Evolutionary conservation across 2,888 invertebrate genomes (phyloP), one percentile per base, ranked within the genome.

Genomic region (Zele albiditarsus): DNA sequence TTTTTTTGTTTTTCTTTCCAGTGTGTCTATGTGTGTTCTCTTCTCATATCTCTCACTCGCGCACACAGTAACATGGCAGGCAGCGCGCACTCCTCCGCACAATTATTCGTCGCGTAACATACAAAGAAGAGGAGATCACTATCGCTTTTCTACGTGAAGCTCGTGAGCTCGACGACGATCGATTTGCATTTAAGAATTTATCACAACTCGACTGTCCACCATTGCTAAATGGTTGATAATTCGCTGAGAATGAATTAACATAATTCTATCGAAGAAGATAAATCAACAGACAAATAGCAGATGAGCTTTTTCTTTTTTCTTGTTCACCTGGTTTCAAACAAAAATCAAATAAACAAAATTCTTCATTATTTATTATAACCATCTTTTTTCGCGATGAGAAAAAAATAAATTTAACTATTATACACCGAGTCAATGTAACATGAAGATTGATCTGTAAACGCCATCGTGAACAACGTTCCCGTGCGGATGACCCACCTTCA

Each of bases 151-250:
- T 58, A 33, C 53, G 33, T 20, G 38, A 33, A 28, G n/a, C 12
- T 62, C 27, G 12, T 8, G 28, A 27, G 62, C 38, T n/a, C 49
- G 5, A 27, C 66, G 27, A 27, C 46, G n/a, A 67, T 67, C 66
- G 46, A 73, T 73, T 73, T 73, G 67, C 73, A 73, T 73, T 67
- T 16, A 20, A 68, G 46, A 67, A 68, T 73, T 67, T 73, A 73
- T 73, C 60, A 60, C 73, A 60, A 60, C 46, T 60, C 49, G 49
- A 63, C 33, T 73, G 67, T 67, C 63, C 42, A 42, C 46, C n/a
- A 67, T 46, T 28, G 60, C 66, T 73, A 73, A 38, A 73, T 73
- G 67, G 38, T 58, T 46, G 58, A 60, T 73, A 73, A 73, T 73
- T 67, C 20, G 53, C 31, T 27, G 67, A 38, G 58, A 67, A 73